phyloP scores from a whole-genome alignment of 2,888 invertebrate species.

The Penaeus monodon region DNA sequence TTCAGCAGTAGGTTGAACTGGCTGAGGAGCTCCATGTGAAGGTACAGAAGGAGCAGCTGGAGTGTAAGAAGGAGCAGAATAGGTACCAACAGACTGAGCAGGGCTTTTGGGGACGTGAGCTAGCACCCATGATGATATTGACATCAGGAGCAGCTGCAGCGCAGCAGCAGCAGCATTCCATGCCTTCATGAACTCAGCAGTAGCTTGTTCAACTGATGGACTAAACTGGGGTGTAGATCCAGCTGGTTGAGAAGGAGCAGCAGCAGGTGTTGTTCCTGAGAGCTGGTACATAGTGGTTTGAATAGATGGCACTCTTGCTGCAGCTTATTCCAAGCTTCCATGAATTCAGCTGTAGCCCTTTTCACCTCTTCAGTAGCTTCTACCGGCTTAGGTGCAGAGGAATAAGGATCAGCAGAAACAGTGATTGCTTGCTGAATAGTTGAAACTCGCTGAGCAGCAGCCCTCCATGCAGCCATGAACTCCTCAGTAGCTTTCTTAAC shows the following conservation, averaged over 20 bases:
- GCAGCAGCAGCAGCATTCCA: conserved; percentile 56
- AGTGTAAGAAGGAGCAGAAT: conserved; percentile 4
- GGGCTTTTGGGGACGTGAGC: no score
- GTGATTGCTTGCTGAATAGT: conserved; percentile 27
- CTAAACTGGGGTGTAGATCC: conserved; percentile 26
- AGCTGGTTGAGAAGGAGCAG: not conserved
- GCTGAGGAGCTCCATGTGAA: conserved; percentile 9
- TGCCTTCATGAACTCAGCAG: conserved; percentile 46
- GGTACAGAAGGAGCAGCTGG: conserved; percentile 2
- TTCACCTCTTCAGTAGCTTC: conserved; percentile 28
- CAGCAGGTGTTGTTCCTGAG: conserved; percentile 33
- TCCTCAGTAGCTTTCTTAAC: conserved; percentile 31
- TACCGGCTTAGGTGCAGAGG: conserved; percentile 5
- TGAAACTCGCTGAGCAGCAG: conserved; percentile 47
- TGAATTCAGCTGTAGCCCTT: conserved; percentile 24
- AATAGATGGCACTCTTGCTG: conserved; percentile 39
- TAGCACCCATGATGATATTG: no score
- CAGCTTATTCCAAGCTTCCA: conserved; percentile 30
- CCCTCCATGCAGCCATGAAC: conserved; percentile 43
- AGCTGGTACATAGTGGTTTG: conserved; percentile 37
- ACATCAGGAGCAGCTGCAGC: conserved; percentile 3
- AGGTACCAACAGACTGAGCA: no score
- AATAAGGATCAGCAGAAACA: conserved; percentile 10
- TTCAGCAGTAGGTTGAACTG: conserved; percentile 41
- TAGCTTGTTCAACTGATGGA: conserved; percentile 32